These are phyloP conservation scores for Scaptomyza pallida DNA, from an alignment of 1,140 invertebrate species.

Conservation along the genomic window DNA sequence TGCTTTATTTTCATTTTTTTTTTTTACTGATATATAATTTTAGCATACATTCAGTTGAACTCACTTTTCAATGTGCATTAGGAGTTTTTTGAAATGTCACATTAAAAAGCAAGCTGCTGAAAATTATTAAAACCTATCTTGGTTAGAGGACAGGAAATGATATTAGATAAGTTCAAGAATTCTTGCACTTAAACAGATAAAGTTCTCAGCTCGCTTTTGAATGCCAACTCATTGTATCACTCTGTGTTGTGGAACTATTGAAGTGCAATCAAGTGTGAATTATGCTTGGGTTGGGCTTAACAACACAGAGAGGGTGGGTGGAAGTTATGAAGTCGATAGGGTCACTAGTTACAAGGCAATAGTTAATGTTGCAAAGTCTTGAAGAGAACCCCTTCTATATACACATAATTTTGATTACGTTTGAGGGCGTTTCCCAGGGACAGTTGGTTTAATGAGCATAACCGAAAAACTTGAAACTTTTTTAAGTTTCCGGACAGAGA, in stretches of 20 bases:
- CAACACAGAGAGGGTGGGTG: not conserved
- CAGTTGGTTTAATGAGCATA: constrained; percentile 38
- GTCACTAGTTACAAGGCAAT: not conserved
- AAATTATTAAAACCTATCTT: constrained; percentile 49
- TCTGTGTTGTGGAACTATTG: too few species aligned
- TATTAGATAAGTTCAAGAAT: constrained; percentile 26
- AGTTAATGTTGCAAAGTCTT: constrained; percentile 20
- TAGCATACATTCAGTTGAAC: too few species aligned
- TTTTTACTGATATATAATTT: too few species aligned
- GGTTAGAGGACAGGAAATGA: constrained; percentile 42
- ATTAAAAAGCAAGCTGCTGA: constrained; percentile 29
- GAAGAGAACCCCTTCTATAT: constrained; percentile 12
- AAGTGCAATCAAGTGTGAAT: constrained; percentile 70
- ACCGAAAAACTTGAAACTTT: constrained; percentile 20
- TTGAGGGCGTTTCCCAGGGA: constrained; percentile 43
- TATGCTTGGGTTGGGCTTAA: constrained; percentile 43
- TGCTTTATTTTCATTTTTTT: too few species aligned
- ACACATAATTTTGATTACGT: not conserved
- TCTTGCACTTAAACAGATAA: constrained; percentile 17
- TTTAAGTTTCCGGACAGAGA: constrained; percentile 41
- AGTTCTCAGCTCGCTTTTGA: constrained; percentile 6
- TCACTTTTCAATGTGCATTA: constrained; percentile 35
- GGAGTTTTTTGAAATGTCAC: too few species aligned
- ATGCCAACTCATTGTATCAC: constrained; percentile 6
- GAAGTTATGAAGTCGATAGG: constrained; percentile 1